phyloP scores from a whole-genome alignment of 2,888 invertebrate genomes.

The Exephanes ischioxanthus region DNA sequence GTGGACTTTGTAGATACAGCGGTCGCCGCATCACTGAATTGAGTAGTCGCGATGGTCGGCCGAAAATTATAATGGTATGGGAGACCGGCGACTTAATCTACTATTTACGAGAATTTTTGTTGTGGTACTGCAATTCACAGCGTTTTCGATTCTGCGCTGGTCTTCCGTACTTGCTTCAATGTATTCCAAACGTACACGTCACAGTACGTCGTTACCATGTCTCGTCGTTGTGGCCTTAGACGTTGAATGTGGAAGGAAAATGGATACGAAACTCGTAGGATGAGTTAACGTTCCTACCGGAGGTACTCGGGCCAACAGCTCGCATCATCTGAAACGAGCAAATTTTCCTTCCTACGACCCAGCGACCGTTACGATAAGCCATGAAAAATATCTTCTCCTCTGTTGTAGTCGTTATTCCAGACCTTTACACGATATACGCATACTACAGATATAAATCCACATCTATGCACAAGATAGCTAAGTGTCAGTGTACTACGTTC shows the following conservation, averaged over 20 bases:
- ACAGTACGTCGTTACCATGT: conserved; percentile 50
- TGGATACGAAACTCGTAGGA: conserved; percentile 58
- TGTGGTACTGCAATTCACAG: no score
- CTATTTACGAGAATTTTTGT: no score
- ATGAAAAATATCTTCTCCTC: conserved; percentile 74
- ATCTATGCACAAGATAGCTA: conserved; percentile 1
- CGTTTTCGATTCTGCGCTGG: no score
- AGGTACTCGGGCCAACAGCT: conserved; percentile 65
- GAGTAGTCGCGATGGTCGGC: background rate
- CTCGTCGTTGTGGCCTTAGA: conserved; percentile 62
- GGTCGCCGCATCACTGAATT: background rate
- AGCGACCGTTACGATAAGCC: conserved; percentile 76
- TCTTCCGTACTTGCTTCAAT: background rate
- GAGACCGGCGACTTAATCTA: no score
- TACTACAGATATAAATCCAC: background rate
- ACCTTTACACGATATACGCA: conserved; percentile 34
- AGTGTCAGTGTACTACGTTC: conserved; percentile 2
- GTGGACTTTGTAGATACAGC: background rate
- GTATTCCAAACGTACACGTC: conserved; percentile 2
- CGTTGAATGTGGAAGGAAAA: conserved; percentile 15
- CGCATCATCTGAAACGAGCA: conserved; percentile 73
- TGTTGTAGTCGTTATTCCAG: conserved; percentile 66
- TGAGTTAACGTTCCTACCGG: conserved; percentile 73
- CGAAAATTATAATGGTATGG: no score
- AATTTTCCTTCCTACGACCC: conserved; percentile 70